These are phyloP conservation scores for Artibeus lituratus DNA, from an alignment of 2,797 vertebrate genomes.

Conservation along the genomic window DNA sequence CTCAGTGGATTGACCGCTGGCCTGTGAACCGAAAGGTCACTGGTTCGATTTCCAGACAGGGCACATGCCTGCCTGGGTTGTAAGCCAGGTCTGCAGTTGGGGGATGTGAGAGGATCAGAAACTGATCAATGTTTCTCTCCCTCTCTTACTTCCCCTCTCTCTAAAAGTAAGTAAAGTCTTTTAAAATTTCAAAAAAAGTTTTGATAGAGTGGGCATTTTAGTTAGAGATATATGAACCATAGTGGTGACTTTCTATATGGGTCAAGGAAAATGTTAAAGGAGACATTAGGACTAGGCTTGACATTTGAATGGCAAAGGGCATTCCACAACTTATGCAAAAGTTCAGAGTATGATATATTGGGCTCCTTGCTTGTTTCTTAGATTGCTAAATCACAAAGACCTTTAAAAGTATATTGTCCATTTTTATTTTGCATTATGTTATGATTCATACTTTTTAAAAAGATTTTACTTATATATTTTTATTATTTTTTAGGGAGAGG, in stretches of 20 bases:
- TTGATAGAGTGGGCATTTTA: background rate
- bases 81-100: background rate
- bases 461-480: too few relatives aligned
- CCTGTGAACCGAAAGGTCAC: background rate
- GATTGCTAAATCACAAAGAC: background rate
- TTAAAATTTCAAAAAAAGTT: background rate
- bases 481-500: too few relatives aligned
- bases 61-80: background rate
- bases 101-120: background rate
- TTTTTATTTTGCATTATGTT: constrained; percentile 28
- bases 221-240: background rate
- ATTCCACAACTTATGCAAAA: background rate
- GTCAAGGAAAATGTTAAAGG: background rate
- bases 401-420: background rate
- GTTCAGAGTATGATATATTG: background rate
- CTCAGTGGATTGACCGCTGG: background rate
- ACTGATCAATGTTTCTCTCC: background rate
- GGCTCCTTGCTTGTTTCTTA: background rate
- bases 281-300: background rate
- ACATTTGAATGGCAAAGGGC: background rate
- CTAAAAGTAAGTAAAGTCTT: too few relatives aligned
- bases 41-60: too few relatives aligned
- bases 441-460: background rate
- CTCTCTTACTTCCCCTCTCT: background rate
- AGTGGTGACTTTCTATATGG: background rate